A percentile compares a stretch with the other conserved stretches of the same genome.
Evolutionary conservation across 2,113 vertebrate genomes (phyloP).

Genomic region (Perca flavescens): DNA sequence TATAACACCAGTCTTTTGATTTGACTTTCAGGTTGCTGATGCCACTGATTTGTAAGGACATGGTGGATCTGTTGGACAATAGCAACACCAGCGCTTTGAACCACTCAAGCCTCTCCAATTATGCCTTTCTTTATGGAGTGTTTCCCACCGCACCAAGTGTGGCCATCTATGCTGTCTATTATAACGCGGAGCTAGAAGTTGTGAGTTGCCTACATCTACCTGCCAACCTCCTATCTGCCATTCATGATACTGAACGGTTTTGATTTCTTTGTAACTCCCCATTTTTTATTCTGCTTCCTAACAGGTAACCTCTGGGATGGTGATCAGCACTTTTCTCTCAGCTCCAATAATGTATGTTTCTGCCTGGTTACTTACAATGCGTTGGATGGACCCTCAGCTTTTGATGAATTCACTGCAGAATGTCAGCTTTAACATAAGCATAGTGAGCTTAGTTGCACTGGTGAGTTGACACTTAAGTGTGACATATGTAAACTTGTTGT

Average conservation of each 20-base stretch:
- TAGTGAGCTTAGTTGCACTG: slow-evolving; percentile 92
- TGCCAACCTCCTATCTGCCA: background rate
- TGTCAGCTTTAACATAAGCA: slow-evolving; percentile 95
- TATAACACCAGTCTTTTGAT: slow-evolving; percentile 27
- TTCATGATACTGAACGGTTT: background rate
- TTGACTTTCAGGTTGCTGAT: slow-evolving; percentile 88
- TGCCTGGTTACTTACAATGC: slow-evolving; percentile 94
- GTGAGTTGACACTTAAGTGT: slow-evolving; percentile 82
- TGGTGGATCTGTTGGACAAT: slow-evolving; percentile 94
- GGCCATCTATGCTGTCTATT: slow-evolving; percentile 96
- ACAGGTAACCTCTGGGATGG: slow-evolving; percentile 96
- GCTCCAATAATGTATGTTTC: slow-evolving; percentile 98
- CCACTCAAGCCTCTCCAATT: slow-evolving; percentile 96
- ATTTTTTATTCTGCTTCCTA: slow-evolving; percentile 18
- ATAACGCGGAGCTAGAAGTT: slow-evolving; percentile 97
- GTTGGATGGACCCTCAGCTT: slow-evolving; percentile 89
- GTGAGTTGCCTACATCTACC: slow-evolving; percentile 83
- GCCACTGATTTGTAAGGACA: slow-evolving; percentile 95
- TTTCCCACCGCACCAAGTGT: slow-evolving; percentile 97
- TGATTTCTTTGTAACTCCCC: background rate
- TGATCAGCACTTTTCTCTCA: slow-evolving; percentile 97
- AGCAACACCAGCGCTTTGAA: slow-evolving; percentile 84
- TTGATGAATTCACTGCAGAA: slow-evolving; percentile 90
- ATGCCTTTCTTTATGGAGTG: slow-evolving; percentile 95
- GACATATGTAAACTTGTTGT: background rate